Percentiles rank a stretch among this genome's conserved stretches.
Evolutionary conservation across 2,797 vertebrate species (phyloP).

Genomic region (Limnodromus scolopaceus): DNA sequence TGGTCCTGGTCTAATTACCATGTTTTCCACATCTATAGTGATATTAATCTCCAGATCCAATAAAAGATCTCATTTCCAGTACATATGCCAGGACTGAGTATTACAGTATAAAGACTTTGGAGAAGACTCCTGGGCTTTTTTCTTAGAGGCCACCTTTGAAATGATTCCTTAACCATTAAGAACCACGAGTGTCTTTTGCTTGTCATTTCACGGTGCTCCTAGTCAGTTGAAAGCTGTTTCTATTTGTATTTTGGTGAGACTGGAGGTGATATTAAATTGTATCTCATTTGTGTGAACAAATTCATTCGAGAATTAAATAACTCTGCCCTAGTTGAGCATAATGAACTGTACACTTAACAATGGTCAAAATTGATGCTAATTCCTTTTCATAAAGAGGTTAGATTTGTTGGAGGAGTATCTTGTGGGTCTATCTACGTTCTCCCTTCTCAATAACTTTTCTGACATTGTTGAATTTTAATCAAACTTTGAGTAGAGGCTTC

Average conservation of each 20-base stretch:
- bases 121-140: neutral
- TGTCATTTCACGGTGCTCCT: neutral
- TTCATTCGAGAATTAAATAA: neutral
- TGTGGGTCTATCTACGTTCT: neutral
- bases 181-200: neutral
- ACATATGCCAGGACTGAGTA: accelerated
- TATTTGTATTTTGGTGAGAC: neutral
- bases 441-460: neutral
- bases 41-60: neutral
- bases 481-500: neutral
- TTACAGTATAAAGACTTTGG: neutral
- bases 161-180: neutral
- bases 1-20: accelerated
- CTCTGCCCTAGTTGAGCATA: neutral
- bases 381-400: neutral
- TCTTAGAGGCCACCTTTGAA: neutral
- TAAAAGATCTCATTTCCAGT: neutral
- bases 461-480: neutral
- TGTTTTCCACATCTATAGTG: neutral
- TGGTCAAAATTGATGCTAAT: neutral
- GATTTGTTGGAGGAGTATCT: neutral
- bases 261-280: neutral
- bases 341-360: neutral
- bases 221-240: neutral
- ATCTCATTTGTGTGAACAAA: neutral